Evolutionary conservation across 2,888 invertebrate genomes (phyloP).

Genomic region (Ferdinandea cuprea): DNA sequence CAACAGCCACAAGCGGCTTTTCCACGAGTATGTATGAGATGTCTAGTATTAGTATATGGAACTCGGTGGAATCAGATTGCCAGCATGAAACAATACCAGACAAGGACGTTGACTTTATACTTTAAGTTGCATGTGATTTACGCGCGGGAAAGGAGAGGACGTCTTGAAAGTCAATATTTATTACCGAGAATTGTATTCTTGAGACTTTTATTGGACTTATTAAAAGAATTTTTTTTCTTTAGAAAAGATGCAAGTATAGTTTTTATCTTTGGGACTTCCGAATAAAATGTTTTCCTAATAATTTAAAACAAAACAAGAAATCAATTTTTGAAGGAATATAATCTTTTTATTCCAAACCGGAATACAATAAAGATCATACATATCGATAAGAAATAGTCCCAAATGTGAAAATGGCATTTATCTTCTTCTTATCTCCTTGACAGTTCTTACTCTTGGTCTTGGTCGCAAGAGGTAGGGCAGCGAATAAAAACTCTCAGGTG

Average conservation of each 20-base stretch:
- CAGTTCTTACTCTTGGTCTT: too few relatives aligned
- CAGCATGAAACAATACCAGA: conserved; percentile 37
- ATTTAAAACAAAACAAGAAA: too few relatives aligned
- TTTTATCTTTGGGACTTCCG: too few relatives aligned
- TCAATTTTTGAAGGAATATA: too few relatives aligned
- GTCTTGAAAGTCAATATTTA: conserved; percentile 29
- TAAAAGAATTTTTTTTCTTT: neutral
- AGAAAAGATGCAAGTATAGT: neutral
- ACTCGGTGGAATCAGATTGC: conserved; percentile 14
- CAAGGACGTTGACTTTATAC: conserved; percentile 50
- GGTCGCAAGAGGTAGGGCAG: too few relatives aligned
- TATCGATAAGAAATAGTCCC: too few relatives aligned
- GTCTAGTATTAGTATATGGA: neutral
- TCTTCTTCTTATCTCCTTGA: too few relatives aligned
- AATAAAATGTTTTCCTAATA: too few relatives aligned
- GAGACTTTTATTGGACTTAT: conserved; percentile 2
- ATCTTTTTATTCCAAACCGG: too few relatives aligned
- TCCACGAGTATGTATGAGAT: neutral
- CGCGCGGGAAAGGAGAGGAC: conserved; percentile 5
- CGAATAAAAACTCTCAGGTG: too few relatives aligned
- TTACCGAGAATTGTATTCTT: neutral
- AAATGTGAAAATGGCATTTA: too few relatives aligned
- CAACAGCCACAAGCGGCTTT: neutral
- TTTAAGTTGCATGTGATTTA: conserved; percentile 33
- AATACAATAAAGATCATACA: too few relatives aligned